Conservation (phyloP, 2,113 vertebrate species). For the Amazona guildingii region DNA sequence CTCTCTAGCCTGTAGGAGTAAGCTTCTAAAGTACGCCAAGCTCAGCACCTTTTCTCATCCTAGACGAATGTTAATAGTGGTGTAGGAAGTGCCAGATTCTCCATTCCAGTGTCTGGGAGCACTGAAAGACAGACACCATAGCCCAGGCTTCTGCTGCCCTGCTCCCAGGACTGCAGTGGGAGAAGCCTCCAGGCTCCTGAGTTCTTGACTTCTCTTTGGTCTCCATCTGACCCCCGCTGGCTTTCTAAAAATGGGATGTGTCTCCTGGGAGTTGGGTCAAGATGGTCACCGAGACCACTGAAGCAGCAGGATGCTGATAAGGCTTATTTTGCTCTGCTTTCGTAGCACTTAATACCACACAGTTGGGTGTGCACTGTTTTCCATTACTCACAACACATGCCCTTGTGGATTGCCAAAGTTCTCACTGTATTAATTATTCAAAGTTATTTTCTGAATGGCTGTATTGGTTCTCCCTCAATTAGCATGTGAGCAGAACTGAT, state of each 20-base stretch:
- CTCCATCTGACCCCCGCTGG: not conserved
- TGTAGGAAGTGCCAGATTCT: not conserved
- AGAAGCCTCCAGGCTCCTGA: not conserved
- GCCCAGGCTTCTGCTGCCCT: not conserved
- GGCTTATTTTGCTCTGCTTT: constrained; percentile 3
- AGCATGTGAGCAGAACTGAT: constrained; percentile 6
- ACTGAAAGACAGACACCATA: not conserved
- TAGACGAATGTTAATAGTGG: not conserved
- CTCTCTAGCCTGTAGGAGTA: not conserved
- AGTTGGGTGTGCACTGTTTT: not conserved
- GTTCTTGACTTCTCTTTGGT: not conserved
- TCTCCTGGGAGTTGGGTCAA: not conserved
- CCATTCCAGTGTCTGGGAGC: not conserved
- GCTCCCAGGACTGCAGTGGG: not conserved
- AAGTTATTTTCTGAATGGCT: constrained; percentile 1
- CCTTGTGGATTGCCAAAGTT: not conserved
- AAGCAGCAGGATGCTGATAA: not conserved
- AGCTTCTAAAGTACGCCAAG: not conserved
- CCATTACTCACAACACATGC: not conserved
- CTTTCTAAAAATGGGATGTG: not conserved
- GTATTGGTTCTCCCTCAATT: not conserved
- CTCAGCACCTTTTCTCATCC: not conserved
- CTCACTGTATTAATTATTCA: not conserved
- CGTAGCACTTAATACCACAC: not conserved
- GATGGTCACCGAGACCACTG: not conserved